phyloP scores from a whole-genome alignment of 2,888 invertebrate species.

The Eupithecia pulchellata region DNA sequence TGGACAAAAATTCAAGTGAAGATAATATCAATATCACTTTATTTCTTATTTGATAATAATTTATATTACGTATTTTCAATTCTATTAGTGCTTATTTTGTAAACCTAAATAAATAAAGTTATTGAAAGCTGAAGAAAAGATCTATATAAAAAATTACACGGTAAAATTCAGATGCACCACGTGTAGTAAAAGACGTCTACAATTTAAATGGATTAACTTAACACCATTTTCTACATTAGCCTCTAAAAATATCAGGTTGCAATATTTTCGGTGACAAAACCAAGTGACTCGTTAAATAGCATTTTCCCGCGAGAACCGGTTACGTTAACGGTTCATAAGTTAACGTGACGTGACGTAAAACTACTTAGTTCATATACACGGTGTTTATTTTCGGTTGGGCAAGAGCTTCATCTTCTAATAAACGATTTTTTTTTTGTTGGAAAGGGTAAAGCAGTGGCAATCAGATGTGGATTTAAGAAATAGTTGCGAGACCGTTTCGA shows the following conservation, averaged over 20 bases:
- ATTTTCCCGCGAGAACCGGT: constrained; percentile 36
- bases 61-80: too few relatives aligned
- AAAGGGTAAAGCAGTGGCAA: too few relatives aligned
- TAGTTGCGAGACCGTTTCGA: too few relatives aligned
- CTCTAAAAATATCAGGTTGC: constrained; percentile 21
- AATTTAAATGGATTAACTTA: constrained; percentile 3
- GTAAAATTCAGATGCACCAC: not conserved
- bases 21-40: too few relatives aligned
- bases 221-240: constrained; percentile 6
- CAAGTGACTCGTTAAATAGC: constrained; percentile 16
- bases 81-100: too few relatives aligned
- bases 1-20: too few relatives aligned
- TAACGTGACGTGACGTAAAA: constrained; percentile 39
- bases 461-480: too few relatives aligned
- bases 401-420: not conserved
- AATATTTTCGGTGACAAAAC: constrained; percentile 18
- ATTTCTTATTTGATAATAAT: too few relatives aligned
- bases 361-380: not conserved
- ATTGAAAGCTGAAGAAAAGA: too few relatives aligned
- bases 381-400: not conserved
- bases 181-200: not conserved
- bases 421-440: too few relatives aligned
- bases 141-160: not conserved
- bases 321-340: constrained; percentile 44
- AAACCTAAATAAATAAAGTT: too few relatives aligned